These are phyloP conservation scores for Carassius gibelio DNA, from an alignment of 2,113 vertebrate genomes.

Conservation along the genomic window DNA sequence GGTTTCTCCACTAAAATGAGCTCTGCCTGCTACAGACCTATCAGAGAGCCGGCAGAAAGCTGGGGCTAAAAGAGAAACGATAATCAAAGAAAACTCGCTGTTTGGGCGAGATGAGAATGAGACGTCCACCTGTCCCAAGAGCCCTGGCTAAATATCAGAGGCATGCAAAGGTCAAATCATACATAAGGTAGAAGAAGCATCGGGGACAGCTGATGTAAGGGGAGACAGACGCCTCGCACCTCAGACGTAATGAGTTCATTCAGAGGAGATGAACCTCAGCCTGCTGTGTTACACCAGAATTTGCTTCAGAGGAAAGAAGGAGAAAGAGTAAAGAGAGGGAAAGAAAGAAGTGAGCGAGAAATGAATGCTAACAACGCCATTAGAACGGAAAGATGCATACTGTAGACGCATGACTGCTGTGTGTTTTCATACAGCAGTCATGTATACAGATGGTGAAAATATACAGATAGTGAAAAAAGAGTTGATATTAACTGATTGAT, in stretches of 20 bases:
- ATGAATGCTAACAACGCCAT: constrained; percentile 21
- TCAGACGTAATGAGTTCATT: constrained; percentile 39
- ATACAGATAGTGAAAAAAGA: neutral
- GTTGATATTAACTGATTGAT: neutral
- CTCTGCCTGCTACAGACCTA: constrained; percentile 47
- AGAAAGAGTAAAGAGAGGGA: constrained; percentile 10
- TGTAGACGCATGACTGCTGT: neutral
- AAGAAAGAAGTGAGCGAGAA: constrained; percentile 9
- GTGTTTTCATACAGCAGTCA: neutral
- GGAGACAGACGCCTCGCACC: constrained; percentile 34
- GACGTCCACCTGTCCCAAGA: constrained; percentile 38
- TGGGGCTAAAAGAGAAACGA: constrained; percentile 42
- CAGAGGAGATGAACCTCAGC: constrained; percentile 40
- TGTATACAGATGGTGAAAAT: neutral
- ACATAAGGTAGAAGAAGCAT: constrained; percentile 41
- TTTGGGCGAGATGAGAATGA: constrained; percentile 49
- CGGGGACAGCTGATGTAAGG: constrained; percentile 15
- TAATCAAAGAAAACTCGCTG: constrained; percentile 48
- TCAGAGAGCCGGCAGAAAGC: constrained; percentile 38
- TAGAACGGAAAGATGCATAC: neutral
- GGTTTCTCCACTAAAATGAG: constrained; percentile 60
- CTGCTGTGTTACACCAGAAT: constrained; percentile 22
- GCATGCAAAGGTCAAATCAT: constrained; percentile 56
- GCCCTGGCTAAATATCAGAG: constrained; percentile 35
- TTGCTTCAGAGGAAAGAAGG: neutral